Percentiles rank a stretch among this genome's conserved stretches.
These are phyloP conservation scores for Akabosia matsudoensis DNA, from an alignment of 1,140 invertebrate genomes.

Conservation along the genomic window DNA sequence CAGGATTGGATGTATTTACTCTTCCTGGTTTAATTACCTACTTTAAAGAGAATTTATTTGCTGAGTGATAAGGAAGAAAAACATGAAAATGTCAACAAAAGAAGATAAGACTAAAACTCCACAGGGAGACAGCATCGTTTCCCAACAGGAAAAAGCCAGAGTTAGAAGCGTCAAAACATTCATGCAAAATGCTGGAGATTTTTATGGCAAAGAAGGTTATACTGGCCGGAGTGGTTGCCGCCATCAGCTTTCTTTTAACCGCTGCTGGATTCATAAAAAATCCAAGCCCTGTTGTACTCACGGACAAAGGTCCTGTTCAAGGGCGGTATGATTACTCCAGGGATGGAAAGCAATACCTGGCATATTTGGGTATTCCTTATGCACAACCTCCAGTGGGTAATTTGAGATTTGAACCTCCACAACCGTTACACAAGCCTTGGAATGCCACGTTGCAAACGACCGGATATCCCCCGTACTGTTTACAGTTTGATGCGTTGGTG, in stretches of 20 bases:
- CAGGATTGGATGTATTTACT: too few species aligned
- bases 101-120: too few species aligned
- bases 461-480: neutral
- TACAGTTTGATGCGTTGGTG: constrained; percentile 21
- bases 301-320: constrained; percentile 16
- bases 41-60: too few species aligned
- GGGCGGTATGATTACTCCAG: constrained; percentile 5
- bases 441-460: neutral
- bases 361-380: constrained; percentile 58
- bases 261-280: neutral
- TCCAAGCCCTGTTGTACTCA: neutral
- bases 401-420: constrained; percentile 55
- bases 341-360: constrained; percentile 21
- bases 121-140: too few species aligned
- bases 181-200: constrained; percentile 14
- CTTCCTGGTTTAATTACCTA: too few species aligned
- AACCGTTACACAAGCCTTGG: neutral
- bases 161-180: too few species aligned
- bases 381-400: constrained; percentile 59
- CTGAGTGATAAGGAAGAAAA: too few species aligned
- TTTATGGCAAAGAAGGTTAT: neutral
- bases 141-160: too few species aligned
- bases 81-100: too few species aligned
- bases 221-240: neutral
- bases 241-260: neutral